Percentiles rank a stretch among this genome's conserved stretches.
phyloP scores from a whole-genome alignment of 2,888 invertebrate species.

The Epiperipatus broadwayi region DNA sequence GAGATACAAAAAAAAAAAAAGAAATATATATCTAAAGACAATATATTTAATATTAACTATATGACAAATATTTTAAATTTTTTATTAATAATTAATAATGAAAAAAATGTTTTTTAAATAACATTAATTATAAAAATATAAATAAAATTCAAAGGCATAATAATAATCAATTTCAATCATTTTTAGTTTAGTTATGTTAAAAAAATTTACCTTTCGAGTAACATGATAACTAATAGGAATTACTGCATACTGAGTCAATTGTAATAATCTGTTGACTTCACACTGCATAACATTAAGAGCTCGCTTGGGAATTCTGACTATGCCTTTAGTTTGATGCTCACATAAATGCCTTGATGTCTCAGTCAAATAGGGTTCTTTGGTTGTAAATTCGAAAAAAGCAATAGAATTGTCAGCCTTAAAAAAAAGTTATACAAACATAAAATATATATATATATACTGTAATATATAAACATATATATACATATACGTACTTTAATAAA shows the following conservation, averaged over 20 bases:
- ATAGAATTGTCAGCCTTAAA: conserved; percentile 58
- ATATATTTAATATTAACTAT: too few species aligned
- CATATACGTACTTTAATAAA: too few species aligned
- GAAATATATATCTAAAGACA: too few species aligned
- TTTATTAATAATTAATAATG: too few species aligned
- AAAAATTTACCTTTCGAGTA: conserved; percentile 51
- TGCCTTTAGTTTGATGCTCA: conserved; percentile 78
- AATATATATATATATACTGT: neutral
- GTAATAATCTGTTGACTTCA: conserved; percentile 75
- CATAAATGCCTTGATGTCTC: conserved; percentile 57
- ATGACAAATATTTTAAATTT: too few species aligned
- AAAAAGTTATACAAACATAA: conserved; percentile 4
- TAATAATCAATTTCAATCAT: conserved; percentile 1
- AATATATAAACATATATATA: too few species aligned
- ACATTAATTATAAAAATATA: neutral
- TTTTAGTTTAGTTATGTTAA: too few species aligned
- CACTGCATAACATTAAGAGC: conserved; percentile 89
- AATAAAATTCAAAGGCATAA: neutral
- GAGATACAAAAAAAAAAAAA: too few species aligned
- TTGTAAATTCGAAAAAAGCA: conserved; percentile 68
- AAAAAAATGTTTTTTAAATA: too few species aligned
- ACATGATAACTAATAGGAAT: conserved; percentile 88
- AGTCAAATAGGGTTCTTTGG: conserved; percentile 68
- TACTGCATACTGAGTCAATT: conserved; percentile 63
- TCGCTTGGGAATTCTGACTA: conserved; percentile 73